Evolutionary conservation across 2,797 vertebrate species (phyloP), one percentile per base, ranked within the genome.

Genomic region (Lutjanus argentimaculatus): DNA sequence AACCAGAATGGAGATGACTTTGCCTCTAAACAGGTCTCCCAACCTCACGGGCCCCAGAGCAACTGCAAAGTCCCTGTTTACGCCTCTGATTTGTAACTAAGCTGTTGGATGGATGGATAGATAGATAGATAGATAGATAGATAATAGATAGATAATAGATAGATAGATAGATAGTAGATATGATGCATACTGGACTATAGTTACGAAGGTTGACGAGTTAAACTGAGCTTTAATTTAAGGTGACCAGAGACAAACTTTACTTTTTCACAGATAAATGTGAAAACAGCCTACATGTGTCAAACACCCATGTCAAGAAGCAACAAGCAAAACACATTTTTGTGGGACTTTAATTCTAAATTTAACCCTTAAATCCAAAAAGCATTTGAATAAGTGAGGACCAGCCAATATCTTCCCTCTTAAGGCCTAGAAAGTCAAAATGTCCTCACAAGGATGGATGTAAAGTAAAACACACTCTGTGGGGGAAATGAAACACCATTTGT

Each of bases 401-500:
- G 40, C 16, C 21, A 14, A 43, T 8, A 15, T 19, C 52, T 2
- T 36, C 43, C 2, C 43, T 45, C 43, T 3, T 45, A 11, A 45
- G 43, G 43, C n/a, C 49, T 9, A 16, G 17, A 22, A 42, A 66
- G 7, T 52, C 0, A 17, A 68, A 46, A 74, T 21, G 5, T 40
- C 45, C 58, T 65, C 67, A 25, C 52, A 49, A 49, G 55, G 19
- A 52, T 1, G 13, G 52, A 13, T 42, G 42, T 10, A 14, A 43
- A 5, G 30, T 36, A 8, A 0, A 13, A n/a, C 15, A 10, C 16
- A 12, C 36, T 55, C 15, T 3, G 12, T 3, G 83, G 66, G 66
- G 45, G 53, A 89, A 87, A 86, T 42, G 19, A 85, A 87, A 87
- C 70, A 30, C 56, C 36, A 61, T 82, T 90, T 93, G 93, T 91